Percentiles rank a stretch among this genome's conserved stretches.
phyloP scores from a whole-genome alignment of 2,888 invertebrate genomes.

The Rhodophaea formosa region DNA sequence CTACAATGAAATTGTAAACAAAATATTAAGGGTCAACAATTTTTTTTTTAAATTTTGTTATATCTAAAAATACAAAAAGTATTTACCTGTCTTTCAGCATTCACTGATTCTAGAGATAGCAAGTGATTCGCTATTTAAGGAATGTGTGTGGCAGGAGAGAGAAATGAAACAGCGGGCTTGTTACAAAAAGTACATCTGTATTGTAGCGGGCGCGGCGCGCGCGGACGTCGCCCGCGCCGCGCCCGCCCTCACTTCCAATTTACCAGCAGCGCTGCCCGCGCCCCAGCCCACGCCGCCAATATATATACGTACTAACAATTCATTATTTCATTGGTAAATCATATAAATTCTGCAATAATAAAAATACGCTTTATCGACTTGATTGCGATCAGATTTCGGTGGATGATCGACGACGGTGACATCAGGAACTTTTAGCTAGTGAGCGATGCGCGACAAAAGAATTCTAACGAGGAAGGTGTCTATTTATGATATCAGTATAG shows the following conservation, averaged over 20 bases:
- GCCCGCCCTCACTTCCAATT: constrained; percentile 17
- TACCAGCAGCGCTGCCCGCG: constrained; percentile 10
- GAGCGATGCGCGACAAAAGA: not conserved
- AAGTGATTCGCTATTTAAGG: no score
- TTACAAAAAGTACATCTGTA: constrained; percentile 70
- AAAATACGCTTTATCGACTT: not conserved
- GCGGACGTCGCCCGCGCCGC: constrained; percentile 15
- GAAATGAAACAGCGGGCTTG: constrained; percentile 50
- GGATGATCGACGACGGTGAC: not conserved
- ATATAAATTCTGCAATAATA: not conserved
- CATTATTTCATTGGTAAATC: not conserved
- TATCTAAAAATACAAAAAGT: no score
- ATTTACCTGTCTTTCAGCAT: no score
- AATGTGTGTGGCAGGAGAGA: no score
- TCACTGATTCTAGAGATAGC: no score
- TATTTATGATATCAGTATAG: no score
- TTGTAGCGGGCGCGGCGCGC: constrained; percentile 43
- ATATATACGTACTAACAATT: not conserved
- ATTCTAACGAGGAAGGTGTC: no score
- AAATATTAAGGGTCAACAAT: no score
- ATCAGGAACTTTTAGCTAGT: not conserved
- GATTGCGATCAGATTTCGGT: not conserved
- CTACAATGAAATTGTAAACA: no score
- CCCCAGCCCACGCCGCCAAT: not conserved
- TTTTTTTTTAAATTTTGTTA: no score